Percentiles rank a stretch among this genome's conserved stretches.
Evolutionary conservation across 2,113 vertebrate species (phyloP).

Genomic region (Sceloporus tristichus): DNA sequence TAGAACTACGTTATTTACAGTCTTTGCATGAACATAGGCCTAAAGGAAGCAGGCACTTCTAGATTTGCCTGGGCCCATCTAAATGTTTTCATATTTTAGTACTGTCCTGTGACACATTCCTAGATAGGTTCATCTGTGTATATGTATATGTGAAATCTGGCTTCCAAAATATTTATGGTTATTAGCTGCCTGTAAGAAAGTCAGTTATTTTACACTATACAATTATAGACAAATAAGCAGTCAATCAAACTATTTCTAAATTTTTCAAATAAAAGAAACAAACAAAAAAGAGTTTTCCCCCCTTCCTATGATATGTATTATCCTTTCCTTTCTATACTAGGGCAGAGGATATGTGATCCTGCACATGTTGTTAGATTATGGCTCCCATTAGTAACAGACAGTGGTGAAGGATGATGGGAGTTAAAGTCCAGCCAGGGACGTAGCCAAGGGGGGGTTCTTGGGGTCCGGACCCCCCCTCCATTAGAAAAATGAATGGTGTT

Average conservation of each 20-base stretch:
- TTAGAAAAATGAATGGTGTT: too few relatives aligned
- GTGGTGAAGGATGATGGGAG: too few relatives aligned
- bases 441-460: too few relatives aligned
- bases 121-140: background rate
- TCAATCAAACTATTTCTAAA: slow-evolving; percentile 46
- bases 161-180: slow-evolving; percentile 45
- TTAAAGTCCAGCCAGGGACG: too few relatives aligned
- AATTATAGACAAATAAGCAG: slow-evolving; percentile 36
- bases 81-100: background rate
- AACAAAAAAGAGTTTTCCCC: slow-evolving; percentile 7
- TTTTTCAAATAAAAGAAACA: slow-evolving; percentile 19
- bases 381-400: too few relatives aligned
- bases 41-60: slow-evolving; percentile 40
- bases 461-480: too few relatives aligned
- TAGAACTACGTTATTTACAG: slow-evolving; percentile 35
- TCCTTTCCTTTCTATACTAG: background rate
- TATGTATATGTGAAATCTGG: background rate
- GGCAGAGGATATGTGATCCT: too few relatives aligned
- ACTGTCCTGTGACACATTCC: background rate
- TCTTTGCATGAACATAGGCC: slow-evolving; percentile 26
- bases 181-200: slow-evolving; percentile 41
- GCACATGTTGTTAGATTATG: too few relatives aligned
- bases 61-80: slow-evolving; percentile 17
- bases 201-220: slow-evolving; percentile 34
- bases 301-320: background rate